These are phyloP conservation scores for Drosophila paulistorum DNA, from an alignment of 1,140 invertebrate species.

Conservation along the genomic window DNA sequence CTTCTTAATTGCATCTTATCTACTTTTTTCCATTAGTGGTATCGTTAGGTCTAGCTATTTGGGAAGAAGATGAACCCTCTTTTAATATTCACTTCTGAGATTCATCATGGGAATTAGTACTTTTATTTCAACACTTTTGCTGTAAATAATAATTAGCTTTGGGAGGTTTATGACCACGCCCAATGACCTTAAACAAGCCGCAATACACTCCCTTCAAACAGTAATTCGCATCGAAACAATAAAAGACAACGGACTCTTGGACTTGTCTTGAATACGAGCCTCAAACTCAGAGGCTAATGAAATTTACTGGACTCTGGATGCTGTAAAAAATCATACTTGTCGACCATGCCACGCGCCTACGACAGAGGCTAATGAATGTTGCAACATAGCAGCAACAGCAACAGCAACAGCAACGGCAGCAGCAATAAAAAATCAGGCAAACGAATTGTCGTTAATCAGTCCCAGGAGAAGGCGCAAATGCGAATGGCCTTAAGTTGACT, in stretches of 20 bases:
- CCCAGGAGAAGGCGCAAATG: conserved; percentile 36
- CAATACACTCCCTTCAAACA: neutral
- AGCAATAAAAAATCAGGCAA: conserved; percentile 80
- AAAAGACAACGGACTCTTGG: conserved; percentile 52
- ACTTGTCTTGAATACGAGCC: conserved; percentile 19
- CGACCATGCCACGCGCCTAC: conserved; percentile 68
- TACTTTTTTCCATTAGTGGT: no score
- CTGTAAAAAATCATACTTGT: conserved; percentile 17
- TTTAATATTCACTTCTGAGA: neutral
- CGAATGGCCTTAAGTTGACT: conserved; percentile 19
- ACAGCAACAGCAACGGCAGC: conserved; percentile 19
- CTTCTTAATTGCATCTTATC: no score
- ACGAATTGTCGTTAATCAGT: conserved; percentile 80
- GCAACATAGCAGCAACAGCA: conserved; percentile 52
- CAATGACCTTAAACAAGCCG: conserved; percentile 5
- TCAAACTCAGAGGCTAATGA: conserved; percentile 52
- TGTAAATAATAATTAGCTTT: conserved; percentile 31
- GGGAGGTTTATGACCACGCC: conserved; percentile 65
- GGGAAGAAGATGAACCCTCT: no score
- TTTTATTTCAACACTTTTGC: conserved; percentile 27
- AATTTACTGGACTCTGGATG: conserved; percentile 60
- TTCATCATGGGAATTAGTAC: no score
- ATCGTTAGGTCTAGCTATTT: no score
- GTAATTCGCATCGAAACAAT: conserved; percentile 45
- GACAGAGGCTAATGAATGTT: conserved; percentile 75